Evolutionary conservation across 35 echinoderm and acorn worm species (phyloP).

Genomic region (Heliocidaris erythrogramma): DNA sequence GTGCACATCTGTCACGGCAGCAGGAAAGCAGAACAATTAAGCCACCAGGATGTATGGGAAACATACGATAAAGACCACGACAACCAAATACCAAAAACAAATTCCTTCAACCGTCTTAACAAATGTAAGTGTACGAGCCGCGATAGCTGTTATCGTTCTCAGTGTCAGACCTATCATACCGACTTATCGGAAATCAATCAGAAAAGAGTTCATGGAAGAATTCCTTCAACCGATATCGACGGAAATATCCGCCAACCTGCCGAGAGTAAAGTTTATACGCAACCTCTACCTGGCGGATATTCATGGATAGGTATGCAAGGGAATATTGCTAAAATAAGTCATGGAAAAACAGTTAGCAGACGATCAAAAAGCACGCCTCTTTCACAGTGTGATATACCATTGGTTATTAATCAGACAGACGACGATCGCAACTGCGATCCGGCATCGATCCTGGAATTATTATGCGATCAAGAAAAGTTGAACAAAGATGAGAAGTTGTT

Average conservation of each 20-base stretch:
- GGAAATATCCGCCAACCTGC: neutral
- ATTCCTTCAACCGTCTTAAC: neutral
- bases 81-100: neutral
- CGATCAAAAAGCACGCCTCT: neutral
- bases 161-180: neutral
- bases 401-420: neutral
- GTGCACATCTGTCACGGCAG: neutral
- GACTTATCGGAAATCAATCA: neutral
- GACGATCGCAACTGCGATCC: conserved; percentile 42
- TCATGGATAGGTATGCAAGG: neutral
- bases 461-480: neutral
- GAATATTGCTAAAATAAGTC: neutral
- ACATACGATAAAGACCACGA: neutral
- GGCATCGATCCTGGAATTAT: neutral
- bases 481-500: neutral
- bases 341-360: neutral
- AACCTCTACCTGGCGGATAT: neutral
- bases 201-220: neutral
- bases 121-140: neutral
- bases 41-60: neutral
- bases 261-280: neutral
- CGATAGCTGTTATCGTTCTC: neutral
- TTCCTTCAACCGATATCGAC: neutral
- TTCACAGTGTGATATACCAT: neutral
- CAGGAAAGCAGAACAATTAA: neutral